Evolutionary conservation across 2,113 vertebrate species (phyloP).

Genomic region (Trinectes maculatus): DNA sequence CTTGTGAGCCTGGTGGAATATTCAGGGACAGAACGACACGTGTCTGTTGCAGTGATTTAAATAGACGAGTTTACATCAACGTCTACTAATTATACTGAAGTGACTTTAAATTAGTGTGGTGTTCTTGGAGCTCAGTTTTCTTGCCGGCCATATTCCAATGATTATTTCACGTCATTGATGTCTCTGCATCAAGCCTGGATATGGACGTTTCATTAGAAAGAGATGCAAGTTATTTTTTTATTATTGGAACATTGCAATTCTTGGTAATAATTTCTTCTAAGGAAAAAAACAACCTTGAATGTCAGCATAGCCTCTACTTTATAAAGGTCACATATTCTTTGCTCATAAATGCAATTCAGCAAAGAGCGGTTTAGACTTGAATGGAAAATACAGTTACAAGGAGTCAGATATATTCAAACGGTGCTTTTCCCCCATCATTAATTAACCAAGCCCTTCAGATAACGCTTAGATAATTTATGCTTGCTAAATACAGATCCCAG

Average conservation of each 20-base stretch:
- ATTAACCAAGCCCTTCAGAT: too few relatives aligned
- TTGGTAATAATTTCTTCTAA: not conserved
- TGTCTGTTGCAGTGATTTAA: not conserved
- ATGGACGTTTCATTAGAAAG: not conserved
- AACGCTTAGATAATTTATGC: not conserved
- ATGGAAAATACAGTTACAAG: not conserved
- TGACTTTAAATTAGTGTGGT: not conserved
- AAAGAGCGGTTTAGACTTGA: not conserved
- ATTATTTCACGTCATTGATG: not conserved
- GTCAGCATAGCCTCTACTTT: not conserved
- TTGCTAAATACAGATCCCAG: not conserved
- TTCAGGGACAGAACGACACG: not conserved
- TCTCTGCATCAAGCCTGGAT: not conserved
- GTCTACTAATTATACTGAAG: not conserved
- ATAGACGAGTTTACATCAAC: not conserved
- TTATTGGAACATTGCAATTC: not conserved
- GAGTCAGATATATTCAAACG: not conserved
- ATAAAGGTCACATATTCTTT: not conserved
- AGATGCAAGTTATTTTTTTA: too few relatives aligned
- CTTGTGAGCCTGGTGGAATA: not conserved
- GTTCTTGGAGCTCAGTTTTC: not conserved
- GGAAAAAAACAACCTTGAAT: not conserved
- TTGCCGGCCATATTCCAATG: not conserved
- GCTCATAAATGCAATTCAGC: not conserved
- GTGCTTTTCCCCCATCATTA: not conserved